phyloP scores from a whole-genome alignment of 2,888 invertebrate genomes.

The Sphaerophoria taeniata region DNA sequence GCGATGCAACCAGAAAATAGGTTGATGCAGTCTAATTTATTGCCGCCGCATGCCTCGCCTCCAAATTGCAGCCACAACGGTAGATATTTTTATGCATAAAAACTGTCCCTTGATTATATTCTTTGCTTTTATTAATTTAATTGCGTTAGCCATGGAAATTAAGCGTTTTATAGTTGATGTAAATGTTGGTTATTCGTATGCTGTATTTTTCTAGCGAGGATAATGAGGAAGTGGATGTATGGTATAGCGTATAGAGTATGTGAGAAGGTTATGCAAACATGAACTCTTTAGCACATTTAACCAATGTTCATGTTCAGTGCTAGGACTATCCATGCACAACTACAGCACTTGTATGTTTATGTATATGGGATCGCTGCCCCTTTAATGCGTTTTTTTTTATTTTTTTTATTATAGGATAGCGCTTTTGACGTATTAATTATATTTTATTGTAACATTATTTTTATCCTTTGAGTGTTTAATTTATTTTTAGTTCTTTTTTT shows the following conservation, averaged over 20 bases:
- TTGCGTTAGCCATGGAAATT: constrained; percentile 72
- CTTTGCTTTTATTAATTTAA: constrained; percentile 74
- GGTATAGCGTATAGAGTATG: too few species aligned
- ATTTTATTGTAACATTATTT: constrained; percentile 69
- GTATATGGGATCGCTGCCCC: neutral
- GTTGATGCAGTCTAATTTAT: constrained; percentile 72
- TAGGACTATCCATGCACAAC: neutral
- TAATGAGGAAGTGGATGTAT: constrained; percentile 11
- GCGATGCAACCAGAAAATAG: constrained; percentile 57
- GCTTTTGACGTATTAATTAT: constrained; percentile 72
- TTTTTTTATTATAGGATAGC: neutral
- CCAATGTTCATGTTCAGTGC: constrained; percentile 11
- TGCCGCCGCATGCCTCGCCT: too few species aligned
- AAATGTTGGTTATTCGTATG: constrained; percentile 14
- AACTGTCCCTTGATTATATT: constrained; percentile 72
- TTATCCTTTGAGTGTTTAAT: constrained; percentile 68
- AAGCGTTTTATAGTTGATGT: constrained; percentile 61
- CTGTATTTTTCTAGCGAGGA: constrained; percentile 26
- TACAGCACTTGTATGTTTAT: too few species aligned
- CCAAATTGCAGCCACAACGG: too few species aligned
- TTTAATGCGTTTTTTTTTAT: constrained; percentile 40
- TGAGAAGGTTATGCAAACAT: constrained; percentile 13
- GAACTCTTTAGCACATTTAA: constrained; percentile 10
- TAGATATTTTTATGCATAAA: constrained; percentile 66
- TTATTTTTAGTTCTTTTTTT: constrained; percentile 57